These are phyloP conservation scores for Panonychus citri DNA, from an alignment of 1,140 invertebrate genomes.

Conservation along the genomic window DNA sequence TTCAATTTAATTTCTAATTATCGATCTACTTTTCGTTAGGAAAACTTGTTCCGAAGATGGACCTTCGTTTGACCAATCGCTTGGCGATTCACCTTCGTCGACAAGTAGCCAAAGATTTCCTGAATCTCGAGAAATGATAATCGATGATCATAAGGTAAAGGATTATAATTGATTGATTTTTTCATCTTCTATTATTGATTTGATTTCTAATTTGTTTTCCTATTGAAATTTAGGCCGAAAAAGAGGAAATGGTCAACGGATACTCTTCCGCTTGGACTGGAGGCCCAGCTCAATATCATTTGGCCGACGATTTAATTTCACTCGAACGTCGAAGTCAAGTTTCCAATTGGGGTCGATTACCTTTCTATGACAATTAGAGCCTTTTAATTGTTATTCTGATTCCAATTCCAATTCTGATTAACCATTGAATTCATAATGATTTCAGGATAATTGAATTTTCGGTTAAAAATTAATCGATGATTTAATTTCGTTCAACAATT, in stretches of 20 bases:
- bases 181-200: too few relatives aligned
- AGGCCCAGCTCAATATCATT: background rate
- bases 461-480: too few relatives aligned
- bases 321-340: background rate
- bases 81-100: background rate
- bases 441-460: too few relatives aligned
- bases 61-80: background rate
- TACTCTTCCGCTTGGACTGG: background rate
- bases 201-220: too few relatives aligned
- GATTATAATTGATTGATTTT: too few relatives aligned
- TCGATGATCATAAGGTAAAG: too few relatives aligned
- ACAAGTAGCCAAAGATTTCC: background rate
- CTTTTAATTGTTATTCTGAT: too few relatives aligned
- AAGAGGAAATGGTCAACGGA: background rate
- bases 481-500: too few relatives aligned
- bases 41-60: background rate
- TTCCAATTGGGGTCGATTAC: background rate
- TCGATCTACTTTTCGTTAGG: background rate
- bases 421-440: too few relatives aligned
- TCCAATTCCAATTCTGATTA: too few relatives aligned
- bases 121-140: background rate
- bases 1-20: too few relatives aligned
- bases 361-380: background rate
- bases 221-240: too few relatives aligned
- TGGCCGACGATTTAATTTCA: background rate